A percentile compares a stretch with the other conserved stretches of the same genome.
phyloP scores from a whole-genome alignment of 1,140 invertebrate species.

The Eriosoma lanigerum region DNA sequence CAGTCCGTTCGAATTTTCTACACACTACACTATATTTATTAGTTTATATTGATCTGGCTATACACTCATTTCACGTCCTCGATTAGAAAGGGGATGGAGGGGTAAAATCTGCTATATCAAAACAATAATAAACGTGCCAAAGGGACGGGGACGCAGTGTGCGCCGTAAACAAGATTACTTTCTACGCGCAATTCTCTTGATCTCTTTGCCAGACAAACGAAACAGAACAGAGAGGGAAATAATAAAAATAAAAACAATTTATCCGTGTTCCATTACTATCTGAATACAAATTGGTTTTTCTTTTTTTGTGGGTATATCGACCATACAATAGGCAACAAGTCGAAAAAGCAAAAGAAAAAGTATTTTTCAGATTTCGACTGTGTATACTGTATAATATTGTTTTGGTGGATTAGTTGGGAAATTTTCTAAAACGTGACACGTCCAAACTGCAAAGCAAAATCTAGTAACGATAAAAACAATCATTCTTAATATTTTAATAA shows the following conservation, averaged over 20 bases:
- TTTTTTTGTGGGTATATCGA: conserved; percentile 8
- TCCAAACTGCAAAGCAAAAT: no score
- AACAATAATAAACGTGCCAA: conserved; percentile 47
- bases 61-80: background rate
- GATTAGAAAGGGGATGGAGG: no score
- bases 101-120: conserved; percentile 37
- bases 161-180: conserved; percentile 46
- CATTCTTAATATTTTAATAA: no score
- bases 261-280: conserved; percentile 44
- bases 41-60: conserved; percentile 1
- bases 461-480: no score
- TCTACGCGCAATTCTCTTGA: conserved; percentile 36
- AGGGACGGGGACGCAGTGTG: background rate
- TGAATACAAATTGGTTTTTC: conserved; percentile 48
- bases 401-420: background rate
- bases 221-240: background rate
- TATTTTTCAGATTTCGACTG: no score
- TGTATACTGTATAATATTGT: background rate
- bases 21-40: conserved; percentile 10
- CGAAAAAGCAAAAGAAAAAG: conserved; percentile 9
- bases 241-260: conserved; percentile 37
- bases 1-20: conserved; percentile 27
- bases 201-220: conserved; percentile 25
- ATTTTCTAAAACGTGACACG: no score
- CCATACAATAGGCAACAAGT: conserved; percentile 32